These are phyloP conservation scores for Steinernema carpocapsae DNA, from an alignment of 2,888 invertebrate genomes.

Conservation along the genomic window DNA sequence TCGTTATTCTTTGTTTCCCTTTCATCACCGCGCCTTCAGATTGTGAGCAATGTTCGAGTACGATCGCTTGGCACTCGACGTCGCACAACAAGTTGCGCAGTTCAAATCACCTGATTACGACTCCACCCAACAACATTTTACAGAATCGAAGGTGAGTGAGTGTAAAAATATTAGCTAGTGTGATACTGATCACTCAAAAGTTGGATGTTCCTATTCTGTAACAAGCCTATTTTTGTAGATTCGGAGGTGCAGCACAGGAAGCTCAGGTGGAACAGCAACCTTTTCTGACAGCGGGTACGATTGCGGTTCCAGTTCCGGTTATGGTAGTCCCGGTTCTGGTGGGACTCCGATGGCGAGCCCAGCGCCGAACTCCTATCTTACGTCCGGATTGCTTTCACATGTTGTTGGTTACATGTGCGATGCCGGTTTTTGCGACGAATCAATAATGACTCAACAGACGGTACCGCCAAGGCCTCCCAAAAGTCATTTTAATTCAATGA, in stretches of 20 bases:
- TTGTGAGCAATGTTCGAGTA: constrained; percentile 63
- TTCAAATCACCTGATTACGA: constrained; percentile 27
- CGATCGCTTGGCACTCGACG: constrained; percentile 64
- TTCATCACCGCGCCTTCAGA: not conserved
- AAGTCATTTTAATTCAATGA: constrained; percentile 32
- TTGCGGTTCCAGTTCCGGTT: constrained; percentile 63
- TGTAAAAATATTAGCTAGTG: not conserved
- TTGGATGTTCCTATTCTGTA: not conserved
- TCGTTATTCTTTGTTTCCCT: not conserved
- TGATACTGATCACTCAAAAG: not conserved
- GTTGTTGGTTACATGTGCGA: constrained; percentile 33
- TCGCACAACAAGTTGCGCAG: constrained; percentile 50
- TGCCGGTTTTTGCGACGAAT: constrained; percentile 15
- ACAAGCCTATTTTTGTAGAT: constrained; percentile 11
- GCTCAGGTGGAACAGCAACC: not conserved
- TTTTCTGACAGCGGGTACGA: constrained; percentile 44
- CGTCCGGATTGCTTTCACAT: not conserved
- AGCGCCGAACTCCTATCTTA: constrained; percentile 40
- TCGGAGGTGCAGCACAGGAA: constrained; percentile 19
- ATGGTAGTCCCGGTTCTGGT: constrained; percentile 60
- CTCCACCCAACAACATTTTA: not conserved
- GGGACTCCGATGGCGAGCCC: constrained; percentile 65
- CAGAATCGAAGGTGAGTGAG: not conserved
- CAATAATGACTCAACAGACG: not conserved
- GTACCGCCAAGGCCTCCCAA: not conserved